These are phyloP conservation scores for Saccopteryx leptura DNA, from an alignment of 2,113 vertebrate genomes.

Conservation along the genomic window DNA sequence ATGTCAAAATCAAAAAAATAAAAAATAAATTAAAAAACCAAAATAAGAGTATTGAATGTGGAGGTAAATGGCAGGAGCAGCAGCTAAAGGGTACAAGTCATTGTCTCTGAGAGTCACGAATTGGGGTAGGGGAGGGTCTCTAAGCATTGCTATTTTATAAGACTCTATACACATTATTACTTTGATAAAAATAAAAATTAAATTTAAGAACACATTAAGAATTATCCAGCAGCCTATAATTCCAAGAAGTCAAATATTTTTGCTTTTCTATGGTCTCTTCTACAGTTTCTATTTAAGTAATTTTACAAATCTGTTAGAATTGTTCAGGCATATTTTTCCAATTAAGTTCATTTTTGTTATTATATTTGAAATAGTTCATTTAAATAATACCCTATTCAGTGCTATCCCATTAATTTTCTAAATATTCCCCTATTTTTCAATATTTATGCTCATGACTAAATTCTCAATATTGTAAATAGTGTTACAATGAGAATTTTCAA, in stretches of 20 bases:
- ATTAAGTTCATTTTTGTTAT: slow-evolving; percentile 19
- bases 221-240: slow-evolving; percentile 34
- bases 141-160: slow-evolving; percentile 38
- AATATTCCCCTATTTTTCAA: slow-evolving; percentile 50
- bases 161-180: not conserved
- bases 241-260: slow-evolving; percentile 47
- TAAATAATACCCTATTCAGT: slow-evolving; percentile 53
- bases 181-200: slow-evolving; percentile 52
- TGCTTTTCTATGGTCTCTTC: slow-evolving; percentile 31
- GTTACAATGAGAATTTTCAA: slow-evolving; percentile 56
- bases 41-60: not conserved
- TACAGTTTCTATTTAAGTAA: slow-evolving; percentile 1
- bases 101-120: not conserved
- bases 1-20: too few species aligned
- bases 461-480: slow-evolving; percentile 44
- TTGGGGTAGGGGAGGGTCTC: not conserved
- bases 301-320: slow-evolving; percentile 30
- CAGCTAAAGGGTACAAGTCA: slow-evolving; percentile 7
- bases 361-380: slow-evolving; percentile 51
- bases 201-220: slow-evolving; percentile 47
- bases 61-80: slow-evolving; percentile 22
- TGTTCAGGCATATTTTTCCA: slow-evolving; percentile 12
- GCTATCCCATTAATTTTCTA: slow-evolving; percentile 10
- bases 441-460: slow-evolving; percentile 26
- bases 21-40: not conserved